Conservation (phyloP, 2,888 invertebrate genomes). For the Drosophila peninsularis region DNA sequence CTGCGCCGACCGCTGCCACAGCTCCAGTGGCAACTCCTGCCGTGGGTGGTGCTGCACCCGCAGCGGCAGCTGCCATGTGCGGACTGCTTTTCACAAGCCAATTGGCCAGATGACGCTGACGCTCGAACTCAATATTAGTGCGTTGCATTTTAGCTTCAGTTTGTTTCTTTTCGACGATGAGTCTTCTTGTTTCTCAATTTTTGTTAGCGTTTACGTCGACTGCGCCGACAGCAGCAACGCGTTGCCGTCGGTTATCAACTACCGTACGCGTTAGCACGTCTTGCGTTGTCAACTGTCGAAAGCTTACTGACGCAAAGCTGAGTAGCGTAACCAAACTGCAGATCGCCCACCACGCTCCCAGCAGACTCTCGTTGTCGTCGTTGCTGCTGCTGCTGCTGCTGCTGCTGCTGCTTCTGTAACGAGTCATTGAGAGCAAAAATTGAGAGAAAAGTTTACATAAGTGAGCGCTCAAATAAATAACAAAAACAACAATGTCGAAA, state of each 20-base stretch:
- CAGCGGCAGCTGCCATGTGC: slow-evolving; percentile 83
- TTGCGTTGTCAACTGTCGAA: slow-evolving; percentile 70
- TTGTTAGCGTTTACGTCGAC: slow-evolving; percentile 45
- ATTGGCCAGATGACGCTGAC: slow-evolving; percentile 85
- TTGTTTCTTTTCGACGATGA: slow-evolving; percentile 47
- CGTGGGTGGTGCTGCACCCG: slow-evolving; percentile 59
- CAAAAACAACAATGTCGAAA: slow-evolving; percentile 55
- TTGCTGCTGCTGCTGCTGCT: slow-evolving; percentile 47
- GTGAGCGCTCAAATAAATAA: slow-evolving; percentile 52
- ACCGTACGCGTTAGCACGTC: slow-evolving; percentile 60
- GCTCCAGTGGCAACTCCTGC: slow-evolving; percentile 40
- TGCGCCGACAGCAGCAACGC: slow-evolving; percentile 65
- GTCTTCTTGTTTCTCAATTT: slow-evolving; percentile 4
- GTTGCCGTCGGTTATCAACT: slow-evolving; percentile 68
- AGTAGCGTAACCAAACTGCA: slow-evolving; percentile 60
- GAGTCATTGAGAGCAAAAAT: slow-evolving; percentile 50
- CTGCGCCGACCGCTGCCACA: slow-evolving; percentile 34
- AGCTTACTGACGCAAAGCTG: slow-evolving; percentile 56
- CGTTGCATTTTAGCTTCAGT: slow-evolving; percentile 84
- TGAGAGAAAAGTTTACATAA: slow-evolving; percentile 69
- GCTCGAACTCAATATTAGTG: slow-evolving; percentile 85
- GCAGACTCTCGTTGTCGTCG: slow-evolving; percentile 35
- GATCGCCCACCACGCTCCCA: slow-evolving; percentile 60
- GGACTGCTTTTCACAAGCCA: slow-evolving; percentile 85
- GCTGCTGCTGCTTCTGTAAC: slow-evolving; percentile 58